phyloP scores from a whole-genome alignment of 2,113 vertebrate species.

The Orthonyx spaldingii region DNA sequence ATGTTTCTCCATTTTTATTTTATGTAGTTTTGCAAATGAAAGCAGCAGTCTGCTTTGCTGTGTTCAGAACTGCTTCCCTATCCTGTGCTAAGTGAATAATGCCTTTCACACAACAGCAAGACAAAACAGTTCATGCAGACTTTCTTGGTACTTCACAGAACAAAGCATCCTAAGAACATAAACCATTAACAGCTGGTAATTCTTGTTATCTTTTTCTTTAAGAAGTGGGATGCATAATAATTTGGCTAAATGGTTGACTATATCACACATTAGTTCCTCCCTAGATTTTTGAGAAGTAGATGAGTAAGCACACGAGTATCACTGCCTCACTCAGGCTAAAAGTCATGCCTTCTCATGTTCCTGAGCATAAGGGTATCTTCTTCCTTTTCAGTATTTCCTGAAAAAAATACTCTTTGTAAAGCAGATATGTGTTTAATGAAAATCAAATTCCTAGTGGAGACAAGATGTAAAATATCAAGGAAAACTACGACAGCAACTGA shows the following conservation, averaged over 20 bases:
- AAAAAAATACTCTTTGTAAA: background rate
- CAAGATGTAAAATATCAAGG: background rate
- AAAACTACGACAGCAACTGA: background rate
- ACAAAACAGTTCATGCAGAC: background rate
- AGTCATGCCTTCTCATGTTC: background rate
- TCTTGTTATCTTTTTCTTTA: background rate
- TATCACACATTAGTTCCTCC: background rate
- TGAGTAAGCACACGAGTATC: background rate
- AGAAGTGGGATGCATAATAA: background rate
- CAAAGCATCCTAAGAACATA: background rate
- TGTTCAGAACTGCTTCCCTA: background rate
- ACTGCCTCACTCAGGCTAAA: background rate
- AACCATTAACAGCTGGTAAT: background rate
- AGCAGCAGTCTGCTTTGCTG: background rate
- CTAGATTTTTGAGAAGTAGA: background rate
- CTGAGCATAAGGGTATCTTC: background rate
- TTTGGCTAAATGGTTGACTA: background rate
- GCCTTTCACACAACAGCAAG: background rate
- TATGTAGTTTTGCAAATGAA: background rate
- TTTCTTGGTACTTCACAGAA: background rate
- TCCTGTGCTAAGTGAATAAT: background rate
- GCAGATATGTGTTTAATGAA: background rate
- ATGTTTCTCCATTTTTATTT: background rate
- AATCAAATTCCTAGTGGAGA: background rate
- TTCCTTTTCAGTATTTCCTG: background rate